Conservation (phyloP, 2,113 vertebrate genomes). For the Tringa solitaria region DNA sequence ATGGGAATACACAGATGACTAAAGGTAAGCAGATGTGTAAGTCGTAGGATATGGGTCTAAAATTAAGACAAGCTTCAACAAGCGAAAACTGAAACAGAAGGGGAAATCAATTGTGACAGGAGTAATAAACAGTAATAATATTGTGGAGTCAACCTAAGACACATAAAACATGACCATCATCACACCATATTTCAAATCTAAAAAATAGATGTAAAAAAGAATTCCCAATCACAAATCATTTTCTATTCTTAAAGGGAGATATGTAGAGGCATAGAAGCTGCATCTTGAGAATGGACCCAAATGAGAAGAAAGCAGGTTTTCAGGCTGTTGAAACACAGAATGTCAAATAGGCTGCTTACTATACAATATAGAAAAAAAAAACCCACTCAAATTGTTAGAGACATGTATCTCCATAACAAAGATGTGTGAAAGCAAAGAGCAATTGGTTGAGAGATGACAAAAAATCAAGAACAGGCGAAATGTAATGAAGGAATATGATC, state of each 20-base stretch:
- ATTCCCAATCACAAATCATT: background rate
- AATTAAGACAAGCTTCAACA: constrained; percentile 33
- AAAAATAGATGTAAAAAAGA: background rate
- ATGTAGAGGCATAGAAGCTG: background rate
- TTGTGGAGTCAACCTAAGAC: background rate
- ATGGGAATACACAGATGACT: background rate
- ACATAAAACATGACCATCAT: background rate
- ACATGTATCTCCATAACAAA: rapidly evolving
- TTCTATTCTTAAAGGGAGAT: background rate
- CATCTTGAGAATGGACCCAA: background rate
- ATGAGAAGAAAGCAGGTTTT: background rate
- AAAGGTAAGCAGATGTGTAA: constrained; percentile 61
- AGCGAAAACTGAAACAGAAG: background rate
- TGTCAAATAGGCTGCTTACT: background rate
- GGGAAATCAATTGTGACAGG: constrained; percentile 29
- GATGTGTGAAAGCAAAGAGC: background rate
- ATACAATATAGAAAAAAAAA: background rate
- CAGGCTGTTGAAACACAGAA: background rate
- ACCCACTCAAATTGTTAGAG: background rate
- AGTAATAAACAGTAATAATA: constrained; percentile 17
- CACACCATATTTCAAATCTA: background rate
- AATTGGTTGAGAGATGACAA: background rate
- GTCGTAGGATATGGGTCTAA: background rate
- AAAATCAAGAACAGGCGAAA: background rate
- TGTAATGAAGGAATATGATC: background rate